Evolutionary conservation across 2,113 vertebrate species (phyloP).

Genomic region (Cercocebus atys): DNA sequence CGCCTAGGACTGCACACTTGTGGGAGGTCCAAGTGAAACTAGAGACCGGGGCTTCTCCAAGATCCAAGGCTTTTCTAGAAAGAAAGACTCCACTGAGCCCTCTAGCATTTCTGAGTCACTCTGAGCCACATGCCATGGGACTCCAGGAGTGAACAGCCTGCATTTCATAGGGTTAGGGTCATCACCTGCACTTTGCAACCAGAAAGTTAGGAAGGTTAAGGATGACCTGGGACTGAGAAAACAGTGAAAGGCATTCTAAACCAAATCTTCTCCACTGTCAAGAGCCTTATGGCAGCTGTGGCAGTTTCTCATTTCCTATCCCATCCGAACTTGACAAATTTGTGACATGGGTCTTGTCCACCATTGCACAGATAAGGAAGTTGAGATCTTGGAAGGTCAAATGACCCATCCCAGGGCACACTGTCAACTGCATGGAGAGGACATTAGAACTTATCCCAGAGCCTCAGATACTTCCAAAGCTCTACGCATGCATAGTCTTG

Average conservation of each 20-base stretch:
- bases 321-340: not conserved
- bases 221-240: not conserved
- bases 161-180: not conserved
- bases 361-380: not conserved
- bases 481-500: not conserved
- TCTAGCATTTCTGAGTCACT: not conserved
- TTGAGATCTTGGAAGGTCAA: not conserved
- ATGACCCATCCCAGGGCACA: not conserved
- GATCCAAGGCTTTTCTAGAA: not conserved
- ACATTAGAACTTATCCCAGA: not conserved
- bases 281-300: not conserved
- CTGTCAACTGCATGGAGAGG: not conserved
- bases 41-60: not conserved
- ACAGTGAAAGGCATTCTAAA: not conserved
- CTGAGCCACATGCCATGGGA: not conserved
- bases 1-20: rapidly evolving
- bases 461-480: not conserved
- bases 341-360: not conserved
- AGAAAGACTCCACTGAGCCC: not conserved
- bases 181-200: not conserved
- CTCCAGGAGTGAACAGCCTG: not conserved
- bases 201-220: not conserved
- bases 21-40: not conserved
- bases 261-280: not conserved
- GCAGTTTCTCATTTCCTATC: not conserved